These are phyloP conservation scores for Oreotrochilus melanogaster DNA, from an alignment of 2,113 vertebrate genomes.

Conservation along the genomic window DNA sequence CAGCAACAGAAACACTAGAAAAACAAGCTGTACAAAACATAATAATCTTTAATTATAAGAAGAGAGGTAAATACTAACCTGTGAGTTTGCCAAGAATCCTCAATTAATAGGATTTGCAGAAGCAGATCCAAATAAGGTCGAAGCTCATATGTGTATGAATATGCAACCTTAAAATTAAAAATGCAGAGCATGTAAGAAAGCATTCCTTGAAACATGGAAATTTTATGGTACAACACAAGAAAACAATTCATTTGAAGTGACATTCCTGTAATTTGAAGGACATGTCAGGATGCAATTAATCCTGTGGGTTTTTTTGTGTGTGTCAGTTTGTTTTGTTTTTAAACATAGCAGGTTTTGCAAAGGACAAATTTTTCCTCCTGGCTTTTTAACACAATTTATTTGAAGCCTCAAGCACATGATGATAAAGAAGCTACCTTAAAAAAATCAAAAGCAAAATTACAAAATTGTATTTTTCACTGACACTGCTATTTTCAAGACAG, in stretches of 20 bases:
- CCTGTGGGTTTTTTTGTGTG: neutral
- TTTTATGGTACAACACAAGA: neutral
- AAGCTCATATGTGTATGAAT: slow-evolving; percentile 98
- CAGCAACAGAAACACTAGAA: neutral
- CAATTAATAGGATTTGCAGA: slow-evolving; percentile 96
- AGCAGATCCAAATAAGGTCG: slow-evolving; percentile 98
- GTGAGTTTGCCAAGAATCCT: slow-evolving; percentile 99
- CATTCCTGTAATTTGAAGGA: neutral
- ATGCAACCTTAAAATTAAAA: slow-evolving; percentile 87
- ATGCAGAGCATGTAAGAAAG: neutral
- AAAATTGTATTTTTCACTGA: neutral
- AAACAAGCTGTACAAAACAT: neutral
- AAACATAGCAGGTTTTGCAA: neutral
- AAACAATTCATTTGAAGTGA: neutral
- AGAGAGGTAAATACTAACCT: slow-evolving; percentile 79
- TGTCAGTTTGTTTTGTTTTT: neutral
- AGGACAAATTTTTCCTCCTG: neutral
- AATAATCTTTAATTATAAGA: neutral
- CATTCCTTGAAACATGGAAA: neutral
- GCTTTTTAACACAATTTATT: neutral
- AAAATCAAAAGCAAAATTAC: neutral
- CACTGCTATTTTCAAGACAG: neutral
- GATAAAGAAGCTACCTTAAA: neutral
- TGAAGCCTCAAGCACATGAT: neutral
- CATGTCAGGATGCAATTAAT: neutral